Base-by-base conservation (phyloP, 37 sponge, comb jelly and placozoan species). In the Crambe crambe region DNA sequence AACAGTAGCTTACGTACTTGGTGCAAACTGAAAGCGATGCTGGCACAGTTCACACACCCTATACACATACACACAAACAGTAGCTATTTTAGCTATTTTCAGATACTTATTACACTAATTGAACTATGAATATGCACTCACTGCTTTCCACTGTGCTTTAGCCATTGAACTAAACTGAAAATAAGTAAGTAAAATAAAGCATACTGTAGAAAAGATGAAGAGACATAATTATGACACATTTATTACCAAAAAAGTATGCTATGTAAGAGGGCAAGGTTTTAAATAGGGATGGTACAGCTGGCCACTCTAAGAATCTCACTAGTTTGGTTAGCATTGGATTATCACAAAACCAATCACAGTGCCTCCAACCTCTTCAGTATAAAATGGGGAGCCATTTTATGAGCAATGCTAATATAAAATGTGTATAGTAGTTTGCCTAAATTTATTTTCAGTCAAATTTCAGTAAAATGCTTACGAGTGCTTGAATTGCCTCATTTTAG, bases 31-130 rank as follows among this genome's bases (percentile, higher is more conserved):
- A 66, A 97, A 92, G 41, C 68, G 80, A 75, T 97, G 93, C 30
- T 92, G 83, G 79, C 97, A 97, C 1, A 97, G 89, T 51, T 97
- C 97, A 89, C 97, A 97, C 42, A 81, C 78, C 36, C 96, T 95
- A 68, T 18, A 82, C 5, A 70, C n/a, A 43, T n/a, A n/a, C n/a
- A n/a, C n/a, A n/a, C n/a, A 29, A 32, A 56, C 21, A 76, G 22
- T 37, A 42, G 38, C 2, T 15, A 17, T 35, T 25, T 71, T 4
- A 42, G 26, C 9, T 68, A 36, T 37, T 68, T 5, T 72, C n/a
- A 41, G n/a, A n/a, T n/a, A n/a, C n/a, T n/a, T n/a, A n/a, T n/a
- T n/a, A n/a, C n/a, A 44, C 73, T 23, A 35, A 38, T 15, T 8
- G 18, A 25, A 27, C 21, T 8, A 23, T 30, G 2, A 58, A 29